phyloP scores from a whole-genome alignment of 2,113 vertebrate genomes.

The Rhea americana region DNA sequence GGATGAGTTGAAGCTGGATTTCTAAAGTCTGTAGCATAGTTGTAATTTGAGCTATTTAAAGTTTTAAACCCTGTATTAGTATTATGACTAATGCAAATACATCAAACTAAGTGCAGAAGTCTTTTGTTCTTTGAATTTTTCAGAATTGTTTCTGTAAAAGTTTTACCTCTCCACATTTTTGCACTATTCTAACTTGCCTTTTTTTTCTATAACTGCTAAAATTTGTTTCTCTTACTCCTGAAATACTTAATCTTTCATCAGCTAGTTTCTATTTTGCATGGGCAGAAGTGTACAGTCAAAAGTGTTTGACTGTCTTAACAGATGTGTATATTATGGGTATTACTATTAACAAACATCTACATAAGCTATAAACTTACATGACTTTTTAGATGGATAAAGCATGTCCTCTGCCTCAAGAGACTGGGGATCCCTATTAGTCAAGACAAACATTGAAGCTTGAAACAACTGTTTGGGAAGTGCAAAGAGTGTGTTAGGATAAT shows the following conservation, averaged over 20 bases:
- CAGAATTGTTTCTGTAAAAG: not conserved
- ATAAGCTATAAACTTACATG: slow-evolving; percentile 66
- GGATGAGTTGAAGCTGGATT: not conserved
- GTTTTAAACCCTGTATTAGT: not conserved
- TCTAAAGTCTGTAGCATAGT: not conserved
- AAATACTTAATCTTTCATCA: not conserved
- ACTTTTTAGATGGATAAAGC: slow-evolving; percentile 72
- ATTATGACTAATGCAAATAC: not conserved
- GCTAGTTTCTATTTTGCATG: not conserved
- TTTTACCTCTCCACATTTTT: not conserved
- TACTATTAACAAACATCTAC: not conserved
- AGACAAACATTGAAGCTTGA: not conserved
- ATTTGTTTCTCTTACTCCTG: not conserved
- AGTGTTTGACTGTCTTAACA: not conserved
- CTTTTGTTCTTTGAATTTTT: not conserved
- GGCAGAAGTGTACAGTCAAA: not conserved
- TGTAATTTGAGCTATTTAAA: not conserved
- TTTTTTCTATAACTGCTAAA: not conserved
- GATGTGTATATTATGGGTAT: not conserved
- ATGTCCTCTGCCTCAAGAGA: not conserved
- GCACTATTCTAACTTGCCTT: not conserved
- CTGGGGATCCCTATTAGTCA: not conserved
- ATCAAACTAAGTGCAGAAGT: not conserved
- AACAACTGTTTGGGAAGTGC: not conserved
- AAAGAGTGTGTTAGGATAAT: not conserved